Base-by-base conservation (phyloP, 1,140 invertebrate genomes). In the Drosophila aff. region DNA sequence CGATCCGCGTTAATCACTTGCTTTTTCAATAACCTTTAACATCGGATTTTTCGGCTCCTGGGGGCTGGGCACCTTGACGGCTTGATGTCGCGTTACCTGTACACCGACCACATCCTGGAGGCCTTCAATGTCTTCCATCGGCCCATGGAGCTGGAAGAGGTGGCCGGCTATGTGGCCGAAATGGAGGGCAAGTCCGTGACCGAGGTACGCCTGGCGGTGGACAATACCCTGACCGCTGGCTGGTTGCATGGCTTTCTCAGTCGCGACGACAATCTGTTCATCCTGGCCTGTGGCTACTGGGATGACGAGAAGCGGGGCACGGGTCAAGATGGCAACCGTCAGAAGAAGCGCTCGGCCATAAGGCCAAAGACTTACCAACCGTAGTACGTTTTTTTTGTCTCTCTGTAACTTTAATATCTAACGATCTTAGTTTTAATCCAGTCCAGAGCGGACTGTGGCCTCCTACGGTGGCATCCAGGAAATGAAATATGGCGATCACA, bases 151-250 rank as follows among this genome's bases (percentile, higher is more conserved):
- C 40, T 89, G 18, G 69, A 81, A 0, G 84, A 89, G 64, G 64
- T 89, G 11, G 49, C 83, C 0, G 52, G 53, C 10, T 89, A 81
- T 36, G 84, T 89, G 57, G 85, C 84, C 33, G 84, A 90, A 40
- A 76, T 89, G 73, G 47, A 63, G n/a, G 62, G 60, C 26, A 81
- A 61, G 10, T n/a, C 77, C 8, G 36, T 47, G 2, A 9, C 10
- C 0, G 72, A 89, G 52, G 77, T 87, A 2, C 81, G 84, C 3
- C 55, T 89, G 13, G 36, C 52, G 0, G 83, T 87, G 46, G 81
- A 87, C 11, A 87, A 89, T 26, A 89, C 83, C 0, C 13, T 87
- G 49, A 89, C 83, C 1, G 83, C 83, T 5, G 83, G 62, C 62
- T 87, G 83, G 83, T 3, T 84, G 33, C 63, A 87, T 41, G 83